A percentile compares a stretch with the other conserved stretches of the same genome.
Conservation (phyloP, 1,140 invertebrate species). For the Macrobrachium nipponense region DNA sequence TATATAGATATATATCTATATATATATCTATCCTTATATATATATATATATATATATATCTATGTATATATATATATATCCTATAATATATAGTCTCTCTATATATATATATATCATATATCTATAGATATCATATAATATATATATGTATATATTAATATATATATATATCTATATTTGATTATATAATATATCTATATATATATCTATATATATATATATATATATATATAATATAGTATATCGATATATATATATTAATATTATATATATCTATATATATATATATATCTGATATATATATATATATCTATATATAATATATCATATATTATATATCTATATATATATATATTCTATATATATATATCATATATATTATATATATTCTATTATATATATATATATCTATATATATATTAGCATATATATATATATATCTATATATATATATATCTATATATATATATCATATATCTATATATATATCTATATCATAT, state of each 20-base stretch:
- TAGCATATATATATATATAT: neutral
- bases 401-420: no score
- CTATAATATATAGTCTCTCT: no score
- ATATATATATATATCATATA: no score
- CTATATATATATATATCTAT: no score
- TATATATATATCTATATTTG: no score
- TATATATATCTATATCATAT: neutral
- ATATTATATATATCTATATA: neutral
- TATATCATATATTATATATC: neutral
- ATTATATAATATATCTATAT: no score
- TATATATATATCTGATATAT: slow-evolving; percentile 13
- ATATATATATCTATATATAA: neutral
- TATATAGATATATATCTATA: neutral
- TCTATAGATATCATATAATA: no score
- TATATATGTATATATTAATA: no score
- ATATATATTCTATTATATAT: no score
- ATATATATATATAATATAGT: neutral
- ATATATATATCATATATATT: no score
- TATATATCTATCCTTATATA: neutral
- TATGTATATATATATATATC: neutral
- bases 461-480: neutral
- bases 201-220: neutral
- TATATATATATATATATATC: slow-evolving; percentile 11
- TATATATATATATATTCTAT: no score
- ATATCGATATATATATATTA: neutral